phyloP scores from a whole-genome alignment of 2,888 invertebrate species.

The Sicus ferrugineus region DNA sequence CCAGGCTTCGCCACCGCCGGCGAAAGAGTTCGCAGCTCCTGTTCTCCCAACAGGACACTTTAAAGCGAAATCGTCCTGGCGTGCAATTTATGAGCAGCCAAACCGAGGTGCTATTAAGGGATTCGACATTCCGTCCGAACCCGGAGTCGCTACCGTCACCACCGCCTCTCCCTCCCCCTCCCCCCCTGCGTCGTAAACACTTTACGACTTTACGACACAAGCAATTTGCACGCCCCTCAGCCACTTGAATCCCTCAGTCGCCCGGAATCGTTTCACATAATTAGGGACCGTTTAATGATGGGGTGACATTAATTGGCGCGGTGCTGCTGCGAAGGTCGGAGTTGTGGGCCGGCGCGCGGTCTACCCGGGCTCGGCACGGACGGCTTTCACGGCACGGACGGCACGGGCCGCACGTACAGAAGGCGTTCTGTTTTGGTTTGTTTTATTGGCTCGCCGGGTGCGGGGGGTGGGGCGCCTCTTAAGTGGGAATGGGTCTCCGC shows the following conservation, averaged over 20 bases:
- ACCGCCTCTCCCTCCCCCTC: not conserved
- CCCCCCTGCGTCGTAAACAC: constrained; percentile 41
- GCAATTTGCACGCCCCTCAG: constrained; percentile 32
- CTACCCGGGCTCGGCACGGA: not conserved
- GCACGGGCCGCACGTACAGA: constrained; percentile 12
- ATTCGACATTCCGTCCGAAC: not conserved
- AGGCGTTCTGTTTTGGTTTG: constrained; percentile 46
- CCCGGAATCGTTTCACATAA: constrained; percentile 64
- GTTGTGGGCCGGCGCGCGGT: constrained; percentile 9
- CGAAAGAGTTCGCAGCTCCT: too few relatives aligned
- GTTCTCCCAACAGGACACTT: not conserved
- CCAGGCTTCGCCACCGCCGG: too few relatives aligned
- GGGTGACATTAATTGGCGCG: constrained; percentile 65
- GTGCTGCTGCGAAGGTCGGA: constrained; percentile 5
- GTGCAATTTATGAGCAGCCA: not conserved
- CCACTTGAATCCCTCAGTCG: constrained; percentile 44
- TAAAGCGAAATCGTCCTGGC: not conserved
- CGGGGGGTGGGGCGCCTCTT: constrained; percentile 35
- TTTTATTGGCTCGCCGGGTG: constrained; percentile 53
- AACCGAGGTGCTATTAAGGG: constrained; percentile 24
- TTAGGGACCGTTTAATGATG: constrained; percentile 65
- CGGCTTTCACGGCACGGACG: not conserved
- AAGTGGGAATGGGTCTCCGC: not conserved
- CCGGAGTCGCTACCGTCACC: not conserved
- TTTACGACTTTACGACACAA: constrained; percentile 44